A percentile compares a stretch with the other conserved stretches of the same genome.
Evolutionary conservation across 1,140 invertebrate genomes (phyloP).

Genomic region (Mamestra configurata): DNA sequence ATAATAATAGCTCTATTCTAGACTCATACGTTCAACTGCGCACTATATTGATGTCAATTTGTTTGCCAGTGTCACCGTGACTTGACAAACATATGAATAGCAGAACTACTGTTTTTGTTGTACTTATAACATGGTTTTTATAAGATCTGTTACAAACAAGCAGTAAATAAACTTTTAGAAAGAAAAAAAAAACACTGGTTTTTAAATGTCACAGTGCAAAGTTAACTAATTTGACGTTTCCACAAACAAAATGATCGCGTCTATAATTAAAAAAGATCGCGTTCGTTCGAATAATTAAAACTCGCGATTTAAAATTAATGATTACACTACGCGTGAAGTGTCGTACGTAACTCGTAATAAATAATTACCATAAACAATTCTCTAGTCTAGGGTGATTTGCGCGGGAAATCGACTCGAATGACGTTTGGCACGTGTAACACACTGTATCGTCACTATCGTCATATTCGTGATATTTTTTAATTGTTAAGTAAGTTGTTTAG

Average conservation of each 20-base stretch:
- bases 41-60: constrained; percentile 11
- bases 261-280: neutral
- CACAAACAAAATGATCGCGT: neutral
- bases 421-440: neutral
- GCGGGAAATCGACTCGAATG: neutral
- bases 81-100: neutral
- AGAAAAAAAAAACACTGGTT: too few species aligned
- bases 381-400: neutral
- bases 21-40: neutral
- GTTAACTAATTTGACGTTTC: too few species aligned
- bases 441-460: too few species aligned
- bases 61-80: neutral
- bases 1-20: neutral
- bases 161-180: too few species aligned
- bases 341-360: neutral
- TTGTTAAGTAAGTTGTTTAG: too few species aligned
- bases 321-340: neutral
- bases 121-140: too few species aligned
- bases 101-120: neutral
- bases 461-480: too few species aligned
- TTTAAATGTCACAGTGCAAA: too few species aligned
- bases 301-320: neutral
- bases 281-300: too few species aligned
- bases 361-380: neutral
- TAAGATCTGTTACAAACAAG: too few species aligned